These are phyloP conservation scores for honey bee (Apis mellifera) DNA, from an alignment of 1,140 invertebrate species.

Conservation along the genomic window Amel_HAv3.1 CM009932.2:3795001-3795500, in stretches of 20 bases:
- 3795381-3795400: neutral
- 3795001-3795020: slow-evolving; percentile 61
- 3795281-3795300: neutral
- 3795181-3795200: neutral
- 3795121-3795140: slow-evolving; percentile 26
- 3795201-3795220: neutral
- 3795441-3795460: neutral
- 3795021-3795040: slow-evolving; percentile 51
- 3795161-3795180: neutral
- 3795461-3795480: neutral
- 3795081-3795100: slow-evolving; percentile 25
- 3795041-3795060: slow-evolving; percentile 25
- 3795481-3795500: neutral
- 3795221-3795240: neutral
- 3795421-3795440: neutral
- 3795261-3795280: neutral
- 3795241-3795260: neutral
- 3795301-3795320: neutral
- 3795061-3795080: slow-evolving; percentile 12
- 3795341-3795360: neutral
- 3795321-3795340: neutral
- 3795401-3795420: neutral
- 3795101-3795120: slow-evolving; percentile 10
- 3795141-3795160: neutral
- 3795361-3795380: neutral